Evolutionary conservation across 2,113 vertebrate genomes (phyloP), one percentile per base, ranked within the genome.

Genomic region (Elaphurus davidianus): DNA sequence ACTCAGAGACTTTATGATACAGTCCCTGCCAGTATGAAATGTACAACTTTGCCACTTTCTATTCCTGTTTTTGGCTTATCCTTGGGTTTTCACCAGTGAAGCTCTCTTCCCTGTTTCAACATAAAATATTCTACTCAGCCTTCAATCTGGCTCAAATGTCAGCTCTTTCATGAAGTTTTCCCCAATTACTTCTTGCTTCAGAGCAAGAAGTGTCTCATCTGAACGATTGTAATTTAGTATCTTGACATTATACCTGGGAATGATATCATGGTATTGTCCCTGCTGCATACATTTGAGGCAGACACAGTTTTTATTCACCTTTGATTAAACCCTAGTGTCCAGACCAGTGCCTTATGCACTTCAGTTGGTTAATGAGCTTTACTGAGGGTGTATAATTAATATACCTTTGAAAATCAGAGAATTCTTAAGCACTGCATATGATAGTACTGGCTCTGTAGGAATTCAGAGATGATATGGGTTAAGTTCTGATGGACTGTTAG

Each of bases 331-430:
- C 17, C 7, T 47, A 12, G 71, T 30, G 16, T 50, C 36, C 45
- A 60, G 13, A 45, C 47, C 64, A 45, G 27, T 59, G 13, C 14
- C 17, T 59, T 81, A 9, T 28, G 36, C 15, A 23, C 90, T 64
- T 81, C 43, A 13, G 5, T 50, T 97, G 81, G 23, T 82, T 90
- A 90, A 57, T 88, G 60, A 89, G 25, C 23, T 92, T 87, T 85
- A 1, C 10, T 6, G 50, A 91, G 79, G 33, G 25, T 81, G 4
- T 76, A 19, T 36, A 71, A 83, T 82, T 87, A 28, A 67, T 40
- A 60, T 9, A 28, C 19, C 62, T 82, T 91, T 96, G 76, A 57
- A 98, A 96, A 78, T 96, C 52, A 88, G 33, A 87, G 16, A 95
- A 67, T 14, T 57, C 1, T 83, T 27, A 10, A 33, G 40, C 54